These are phyloP conservation scores for Oreochromis niloticus DNA, from an alignment of 2,113 vertebrate genomes.

Conservation along the genomic window DNA sequence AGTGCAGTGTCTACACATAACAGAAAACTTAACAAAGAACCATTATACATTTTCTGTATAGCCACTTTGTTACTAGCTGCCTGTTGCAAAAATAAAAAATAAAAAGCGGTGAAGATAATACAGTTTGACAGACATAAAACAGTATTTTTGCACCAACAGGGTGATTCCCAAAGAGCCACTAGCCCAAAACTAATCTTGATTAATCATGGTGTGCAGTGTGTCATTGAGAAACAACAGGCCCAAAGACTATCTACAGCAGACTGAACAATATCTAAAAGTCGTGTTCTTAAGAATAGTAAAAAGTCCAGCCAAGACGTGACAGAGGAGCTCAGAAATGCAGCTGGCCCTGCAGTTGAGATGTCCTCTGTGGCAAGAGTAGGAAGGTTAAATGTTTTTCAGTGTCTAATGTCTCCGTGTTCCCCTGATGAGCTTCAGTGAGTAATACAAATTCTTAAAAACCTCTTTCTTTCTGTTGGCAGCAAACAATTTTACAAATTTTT, in stretches of 20 bases:
- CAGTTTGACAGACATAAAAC: background rate
- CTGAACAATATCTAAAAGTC: background rate
- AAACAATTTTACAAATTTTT: background rate
- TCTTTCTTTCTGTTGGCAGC: background rate
- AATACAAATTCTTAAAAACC: accelerated
- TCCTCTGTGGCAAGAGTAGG: background rate
- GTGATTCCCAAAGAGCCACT: background rate
- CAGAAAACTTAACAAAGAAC: background rate
- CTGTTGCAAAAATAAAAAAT: background rate
- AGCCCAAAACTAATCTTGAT: background rate
- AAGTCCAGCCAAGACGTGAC: background rate
- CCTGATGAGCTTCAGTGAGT: background rate
- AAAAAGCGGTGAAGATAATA: background rate
- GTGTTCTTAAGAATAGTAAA: background rate
- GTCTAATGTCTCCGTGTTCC: background rate
- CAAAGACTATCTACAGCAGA: background rate
- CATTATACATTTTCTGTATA: background rate
- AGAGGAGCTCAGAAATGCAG: background rate
- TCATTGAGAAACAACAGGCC: background rate
- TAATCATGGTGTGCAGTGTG: background rate
- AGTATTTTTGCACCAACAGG: background rate
- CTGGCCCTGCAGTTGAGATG: background rate
- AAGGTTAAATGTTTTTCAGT: background rate
- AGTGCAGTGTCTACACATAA: background rate
- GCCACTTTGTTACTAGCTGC: background rate